Percentiles rank a stretch among this genome's conserved stretches.
Evolutionary conservation across 2,888 invertebrate species (phyloP).

Genomic region (Luffia ferchaultella): DNA sequence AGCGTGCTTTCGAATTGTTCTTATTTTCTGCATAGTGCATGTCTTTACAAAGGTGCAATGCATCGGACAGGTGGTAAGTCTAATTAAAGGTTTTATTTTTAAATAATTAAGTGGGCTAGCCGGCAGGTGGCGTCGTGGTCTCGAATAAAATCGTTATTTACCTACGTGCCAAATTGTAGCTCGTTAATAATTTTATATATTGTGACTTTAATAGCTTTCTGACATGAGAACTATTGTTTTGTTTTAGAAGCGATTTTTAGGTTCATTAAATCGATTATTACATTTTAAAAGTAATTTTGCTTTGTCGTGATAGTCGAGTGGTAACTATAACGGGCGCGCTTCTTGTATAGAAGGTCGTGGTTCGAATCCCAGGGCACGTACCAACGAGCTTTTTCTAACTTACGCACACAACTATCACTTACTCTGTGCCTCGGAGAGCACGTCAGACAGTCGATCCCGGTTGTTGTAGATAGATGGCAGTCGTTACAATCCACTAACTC

Average conservation of each 20-base stretch:
- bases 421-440: too few relatives aligned
- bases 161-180: slow-evolving; percentile 45
- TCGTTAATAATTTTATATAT: slow-evolving; percentile 32
- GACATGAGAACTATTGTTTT: slow-evolving; percentile 17
- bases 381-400: too few relatives aligned
- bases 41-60: slow-evolving; percentile 53
- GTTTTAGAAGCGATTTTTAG: not conserved
- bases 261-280: too few relatives aligned
- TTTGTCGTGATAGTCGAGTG: too few relatives aligned
- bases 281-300: too few relatives aligned
- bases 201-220: slow-evolving; percentile 23
- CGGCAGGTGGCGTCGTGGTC: slow-evolving; percentile 45
- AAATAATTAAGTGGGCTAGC: slow-evolving; percentile 53
- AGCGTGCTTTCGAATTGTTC: slow-evolving; percentile 25
- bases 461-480: too few relatives aligned
- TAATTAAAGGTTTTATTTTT: slow-evolving; percentile 64
- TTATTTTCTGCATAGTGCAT: slow-evolving; percentile 49
- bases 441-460: too few relatives aligned
- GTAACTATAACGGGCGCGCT: too few relatives aligned
- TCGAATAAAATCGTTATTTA: slow-evolving; percentile 58
- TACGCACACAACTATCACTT: too few relatives aligned
- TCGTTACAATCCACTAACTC: too few relatives aligned
- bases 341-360: too few relatives aligned
- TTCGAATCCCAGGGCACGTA: too few relatives aligned
- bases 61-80: slow-evolving; percentile 52